These are phyloP conservation scores for Herpetotheres cachinnans DNA, from an alignment of 2,113 vertebrate species.

Conservation along the genomic window DNA sequence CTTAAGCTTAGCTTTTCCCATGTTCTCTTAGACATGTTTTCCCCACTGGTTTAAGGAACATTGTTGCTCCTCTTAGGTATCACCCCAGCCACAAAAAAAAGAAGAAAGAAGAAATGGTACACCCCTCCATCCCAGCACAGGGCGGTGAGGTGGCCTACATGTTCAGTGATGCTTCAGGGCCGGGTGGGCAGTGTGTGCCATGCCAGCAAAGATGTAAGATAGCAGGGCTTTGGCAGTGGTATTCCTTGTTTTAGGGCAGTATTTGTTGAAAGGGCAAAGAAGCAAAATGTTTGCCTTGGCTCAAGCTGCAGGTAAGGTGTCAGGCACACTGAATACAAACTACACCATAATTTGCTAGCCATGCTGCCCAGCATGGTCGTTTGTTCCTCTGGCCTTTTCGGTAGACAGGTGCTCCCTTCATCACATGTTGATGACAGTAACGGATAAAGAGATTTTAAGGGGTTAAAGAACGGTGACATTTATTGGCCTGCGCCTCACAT, in stretches of 20 bases:
- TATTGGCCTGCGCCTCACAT: not conserved
- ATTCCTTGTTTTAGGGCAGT: not conserved
- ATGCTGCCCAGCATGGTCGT: rapidly evolving
- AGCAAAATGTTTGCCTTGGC: not conserved
- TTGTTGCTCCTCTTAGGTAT: not conserved
- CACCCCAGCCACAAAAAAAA: not conserved
- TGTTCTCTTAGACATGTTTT: not conserved
- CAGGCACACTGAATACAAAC: not conserved
- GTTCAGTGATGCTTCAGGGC: not conserved
- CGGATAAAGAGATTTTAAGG: not conserved
- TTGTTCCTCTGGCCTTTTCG: not conserved
- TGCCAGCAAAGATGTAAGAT: not conserved
- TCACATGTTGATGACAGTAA: rapidly evolving
- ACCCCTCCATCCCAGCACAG: not conserved
- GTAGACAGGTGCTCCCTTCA: not conserved
- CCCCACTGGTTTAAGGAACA: not conserved
- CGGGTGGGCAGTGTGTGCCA: not conserved
- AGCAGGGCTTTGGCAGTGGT: not conserved
- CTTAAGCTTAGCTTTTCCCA: not conserved
- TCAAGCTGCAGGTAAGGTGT: not conserved
- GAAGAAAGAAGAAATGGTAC: rapidly evolving
- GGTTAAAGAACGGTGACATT: not conserved
- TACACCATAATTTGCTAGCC: not conserved
- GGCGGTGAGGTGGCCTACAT: rapidly evolving
- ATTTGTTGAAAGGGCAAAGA: not conserved